Percentiles rank a stretch among this genome's conserved stretches.
Conservation (phyloP, 1,140 invertebrate species). For the Zaprionus taronus region DNA sequence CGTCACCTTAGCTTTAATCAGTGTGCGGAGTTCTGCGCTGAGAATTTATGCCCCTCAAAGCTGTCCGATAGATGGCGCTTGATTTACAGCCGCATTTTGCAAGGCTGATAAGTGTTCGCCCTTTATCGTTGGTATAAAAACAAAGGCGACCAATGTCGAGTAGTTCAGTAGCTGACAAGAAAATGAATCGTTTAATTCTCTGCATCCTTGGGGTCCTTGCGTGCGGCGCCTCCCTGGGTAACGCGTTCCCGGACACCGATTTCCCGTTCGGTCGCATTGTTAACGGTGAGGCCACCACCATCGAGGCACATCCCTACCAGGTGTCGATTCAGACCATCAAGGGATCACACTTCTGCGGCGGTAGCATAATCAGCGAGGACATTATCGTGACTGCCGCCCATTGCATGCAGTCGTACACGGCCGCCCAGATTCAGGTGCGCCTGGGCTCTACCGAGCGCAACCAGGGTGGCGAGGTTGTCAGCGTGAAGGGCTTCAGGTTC, state of each 20-base stretch:
- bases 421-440: conserved; percentile 59
- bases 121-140: conserved; percentile 49
- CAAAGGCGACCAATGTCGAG: neutral
- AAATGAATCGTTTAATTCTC: conserved; percentile 61
- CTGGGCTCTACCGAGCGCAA: conserved; percentile 58
- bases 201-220: conserved; percentile 51
- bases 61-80: conserved; percentile 42
- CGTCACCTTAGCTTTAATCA: conserved; percentile 30
- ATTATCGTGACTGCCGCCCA: conserved; percentile 87
- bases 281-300: conserved; percentile 50
- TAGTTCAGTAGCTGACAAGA: conserved; percentile 46
- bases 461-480: conserved; percentile 59
- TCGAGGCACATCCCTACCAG: conserved; percentile 66
- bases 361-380: conserved; percentile 85
- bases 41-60: conserved; percentile 22
- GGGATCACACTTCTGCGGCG: conserved; percentile 86
- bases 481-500: conserved; percentile 53
- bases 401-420: conserved; percentile 81
- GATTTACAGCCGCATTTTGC: conserved; percentile 46
- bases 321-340: conserved; percentile 61
- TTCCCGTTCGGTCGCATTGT: conserved; percentile 72
- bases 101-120: conserved; percentile 39
- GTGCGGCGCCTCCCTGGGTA: conserved; percentile 29
- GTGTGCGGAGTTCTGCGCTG: neutral
- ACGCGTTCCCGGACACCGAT: conserved; percentile 47